A percentile compares a stretch with the other conserved stretches of the same genome.
Evolutionary conservation across 2,113 vertebrate species (phyloP).

Genomic region (Amphilophus citrinellus): DNA sequence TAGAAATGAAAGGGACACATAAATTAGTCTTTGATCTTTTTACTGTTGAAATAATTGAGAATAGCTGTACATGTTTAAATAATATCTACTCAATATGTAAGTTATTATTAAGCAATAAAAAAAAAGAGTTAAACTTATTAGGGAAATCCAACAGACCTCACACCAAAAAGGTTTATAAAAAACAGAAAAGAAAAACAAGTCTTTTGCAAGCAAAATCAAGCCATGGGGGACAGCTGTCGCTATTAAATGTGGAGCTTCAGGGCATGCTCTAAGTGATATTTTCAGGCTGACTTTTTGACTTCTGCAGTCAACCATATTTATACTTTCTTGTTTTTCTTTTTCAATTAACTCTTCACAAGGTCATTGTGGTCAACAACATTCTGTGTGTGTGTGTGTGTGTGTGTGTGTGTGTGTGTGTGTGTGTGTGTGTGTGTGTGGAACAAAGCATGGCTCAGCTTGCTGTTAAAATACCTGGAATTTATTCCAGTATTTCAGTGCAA

Average conservation of each 20-base stretch:
- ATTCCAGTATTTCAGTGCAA: neutral
- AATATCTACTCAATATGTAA: neutral
- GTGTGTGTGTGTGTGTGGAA: neutral
- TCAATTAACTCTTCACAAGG: slow-evolving; percentile 8
- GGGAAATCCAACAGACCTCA: neutral
- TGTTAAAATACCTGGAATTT: neutral
- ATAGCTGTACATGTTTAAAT: slow-evolving; percentile 10
- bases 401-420: neutral
- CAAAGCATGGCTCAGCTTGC: neutral
- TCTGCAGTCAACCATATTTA: neutral
- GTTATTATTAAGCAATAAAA: neutral
- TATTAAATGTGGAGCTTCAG: neutral
- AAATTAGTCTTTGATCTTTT: slow-evolving; percentile 29
- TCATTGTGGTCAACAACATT: neutral
- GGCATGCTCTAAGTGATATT: neutral
- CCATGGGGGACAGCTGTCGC: neutral
- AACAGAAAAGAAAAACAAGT: neutral
- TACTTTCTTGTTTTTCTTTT: slow-evolving; percentile 12
- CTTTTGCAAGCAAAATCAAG: neutral
- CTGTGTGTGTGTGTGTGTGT: neutral
- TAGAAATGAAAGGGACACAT: slow-evolving; percentile 39
- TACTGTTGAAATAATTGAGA: slow-evolving; percentile 12
- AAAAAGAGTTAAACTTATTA: neutral
- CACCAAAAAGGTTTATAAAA: neutral
- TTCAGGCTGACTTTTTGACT: slow-evolving; percentile 1